These are phyloP conservation scores for Triplophysa bombifrons DNA, from an alignment of 2,797 vertebrate genomes.

Conservation along the genomic window DNA sequence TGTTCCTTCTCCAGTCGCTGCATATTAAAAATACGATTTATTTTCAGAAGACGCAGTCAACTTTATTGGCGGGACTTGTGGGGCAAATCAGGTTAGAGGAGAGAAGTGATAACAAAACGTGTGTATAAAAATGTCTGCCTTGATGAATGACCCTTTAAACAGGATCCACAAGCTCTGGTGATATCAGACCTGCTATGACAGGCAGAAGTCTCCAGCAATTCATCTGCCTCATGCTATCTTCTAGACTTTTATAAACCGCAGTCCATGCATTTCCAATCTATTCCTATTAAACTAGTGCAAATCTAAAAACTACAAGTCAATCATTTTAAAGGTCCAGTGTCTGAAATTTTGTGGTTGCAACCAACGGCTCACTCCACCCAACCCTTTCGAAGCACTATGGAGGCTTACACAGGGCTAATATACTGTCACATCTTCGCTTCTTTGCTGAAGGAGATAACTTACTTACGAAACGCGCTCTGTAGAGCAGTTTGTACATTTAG, in stretches of 20 bases:
- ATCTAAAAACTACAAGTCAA: not conserved
- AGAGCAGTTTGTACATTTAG: no score
- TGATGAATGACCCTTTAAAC: constrained; percentile 61
- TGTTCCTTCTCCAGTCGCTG: constrained; percentile 24
- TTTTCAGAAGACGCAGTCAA: constrained; percentile 42
- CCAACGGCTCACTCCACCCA: no score
- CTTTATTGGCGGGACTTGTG: constrained; percentile 53
- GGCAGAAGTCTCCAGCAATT: constrained; percentile 24
- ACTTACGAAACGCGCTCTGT: no score
- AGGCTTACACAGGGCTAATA: no score
- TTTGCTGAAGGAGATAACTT: no score
- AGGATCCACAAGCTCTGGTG: constrained; percentile 41
- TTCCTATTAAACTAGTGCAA: not conserved
- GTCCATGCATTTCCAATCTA: constrained; percentile 2
- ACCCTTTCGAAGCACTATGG: no score
- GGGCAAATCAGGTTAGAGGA: constrained; percentile 53
- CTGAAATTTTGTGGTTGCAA: no score
- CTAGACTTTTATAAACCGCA: not conserved
- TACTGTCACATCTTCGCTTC: no score
- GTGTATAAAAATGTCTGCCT: constrained; percentile 50
- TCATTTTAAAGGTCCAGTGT: not conserved
- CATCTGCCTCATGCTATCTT: constrained; percentile 41
- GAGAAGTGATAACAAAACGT: constrained; percentile 48
- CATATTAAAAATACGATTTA: constrained; percentile 49
- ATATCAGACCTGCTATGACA: constrained; percentile 48